phyloP scores from a whole-genome alignment of 2,113 vertebrate species.

The Empidonax alnorum region DNA sequence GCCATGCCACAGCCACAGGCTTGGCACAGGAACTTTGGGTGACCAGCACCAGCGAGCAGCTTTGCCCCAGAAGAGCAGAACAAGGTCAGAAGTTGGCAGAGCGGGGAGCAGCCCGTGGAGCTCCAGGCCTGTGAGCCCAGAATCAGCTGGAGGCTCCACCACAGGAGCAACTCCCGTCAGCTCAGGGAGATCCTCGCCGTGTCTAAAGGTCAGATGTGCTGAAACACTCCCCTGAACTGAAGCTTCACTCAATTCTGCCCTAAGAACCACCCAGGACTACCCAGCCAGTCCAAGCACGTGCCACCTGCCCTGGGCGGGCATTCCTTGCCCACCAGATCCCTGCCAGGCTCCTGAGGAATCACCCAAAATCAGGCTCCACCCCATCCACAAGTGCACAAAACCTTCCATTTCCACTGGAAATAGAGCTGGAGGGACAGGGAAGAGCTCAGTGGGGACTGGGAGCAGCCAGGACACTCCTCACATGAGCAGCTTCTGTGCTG shows the following conservation, averaged over 20 bases:
- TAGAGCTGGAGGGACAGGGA: not conserved
- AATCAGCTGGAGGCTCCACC: not conserved
- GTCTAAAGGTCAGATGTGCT: not conserved
- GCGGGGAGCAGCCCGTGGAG: fast-evolving
- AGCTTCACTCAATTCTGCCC: not conserved
- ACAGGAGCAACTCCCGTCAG: fast-evolving
- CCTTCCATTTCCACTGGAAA: not conserved
- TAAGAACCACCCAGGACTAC: fast-evolving
- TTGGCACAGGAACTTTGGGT: fast-evolving
- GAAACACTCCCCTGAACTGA: not conserved
- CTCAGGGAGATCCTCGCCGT: fast-evolving
- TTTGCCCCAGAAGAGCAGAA: not conserved
- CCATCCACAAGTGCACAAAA: not conserved
- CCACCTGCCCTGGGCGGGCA: fast-evolving
- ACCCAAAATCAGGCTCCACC: not conserved
- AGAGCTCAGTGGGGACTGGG: fast-evolving
- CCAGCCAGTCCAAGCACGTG: fast-evolving
- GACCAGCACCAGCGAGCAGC: not conserved
- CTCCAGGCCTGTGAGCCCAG: fast-evolving
- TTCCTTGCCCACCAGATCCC: not conserved
- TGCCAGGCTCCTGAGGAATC: not conserved
- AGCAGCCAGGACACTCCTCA: not conserved
- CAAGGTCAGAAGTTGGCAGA: fast-evolving
- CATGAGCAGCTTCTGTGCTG: not conserved
- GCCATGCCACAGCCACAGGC: fast-evolving